A percentile compares a stretch with the other conserved stretches of the same genome.
These are phyloP conservation scores for Sarcophaga subvicina DNA, from an alignment of 2,888 invertebrate species.

Conservation along the genomic window DNA sequence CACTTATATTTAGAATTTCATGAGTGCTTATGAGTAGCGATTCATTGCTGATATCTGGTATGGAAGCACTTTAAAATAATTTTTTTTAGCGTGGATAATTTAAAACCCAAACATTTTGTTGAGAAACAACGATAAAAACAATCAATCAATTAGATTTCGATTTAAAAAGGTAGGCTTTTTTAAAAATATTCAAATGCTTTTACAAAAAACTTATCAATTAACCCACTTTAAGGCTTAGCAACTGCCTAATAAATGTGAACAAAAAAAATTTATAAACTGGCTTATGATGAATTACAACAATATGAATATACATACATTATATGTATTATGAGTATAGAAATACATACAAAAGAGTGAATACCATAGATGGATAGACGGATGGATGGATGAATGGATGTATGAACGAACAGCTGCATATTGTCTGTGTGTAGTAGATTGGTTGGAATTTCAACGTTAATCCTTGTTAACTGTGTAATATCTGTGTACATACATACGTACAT, in stretches of 20 bases:
- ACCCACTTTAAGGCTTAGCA: not conserved
- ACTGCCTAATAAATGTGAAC: not conserved
- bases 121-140: too few species aligned
- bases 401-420: conserved; percentile 9
- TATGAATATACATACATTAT: not conserved
- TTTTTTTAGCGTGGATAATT: too few species aligned
- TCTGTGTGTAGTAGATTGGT: conserved; percentile 1
- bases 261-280: not conserved
- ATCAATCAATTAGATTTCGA: too few species aligned
- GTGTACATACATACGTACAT: conserved; percentile 13
- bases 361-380: not conserved
- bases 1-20: too few species aligned
- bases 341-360: not conserved
- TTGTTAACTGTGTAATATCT: conserved; percentile 36
- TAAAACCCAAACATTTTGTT: too few species aligned
- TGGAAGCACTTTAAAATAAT: too few species aligned
- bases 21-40: too few species aligned
- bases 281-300: not conserved
- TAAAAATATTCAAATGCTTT: not conserved
- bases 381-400: not conserved
- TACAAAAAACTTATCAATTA: not conserved
- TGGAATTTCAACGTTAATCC: conserved; percentile 26
- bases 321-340: not conserved
- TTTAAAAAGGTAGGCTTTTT: not conserved
- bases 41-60: too few species aligned